These are phyloP conservation scores for Limnothrissa miodon DNA, from an alignment of 2,113 vertebrate genomes.

Conservation along the genomic window DNA sequence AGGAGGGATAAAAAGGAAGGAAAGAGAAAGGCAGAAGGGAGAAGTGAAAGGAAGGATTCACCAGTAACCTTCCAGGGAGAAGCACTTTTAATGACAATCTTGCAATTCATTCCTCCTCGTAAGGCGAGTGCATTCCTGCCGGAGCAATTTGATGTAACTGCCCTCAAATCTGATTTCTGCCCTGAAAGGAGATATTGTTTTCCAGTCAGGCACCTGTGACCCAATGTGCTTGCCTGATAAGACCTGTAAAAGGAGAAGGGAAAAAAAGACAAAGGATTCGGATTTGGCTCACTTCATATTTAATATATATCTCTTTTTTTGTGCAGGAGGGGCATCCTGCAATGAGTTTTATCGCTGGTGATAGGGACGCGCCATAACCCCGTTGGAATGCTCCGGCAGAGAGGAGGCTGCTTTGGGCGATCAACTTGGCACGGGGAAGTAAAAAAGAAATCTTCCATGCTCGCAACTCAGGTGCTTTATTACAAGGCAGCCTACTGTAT, in stretches of 20 bases:
- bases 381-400: background rate
- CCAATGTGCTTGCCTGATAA: constrained; percentile 28
- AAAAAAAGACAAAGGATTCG: constrained; percentile 14
- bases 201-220: constrained; percentile 48
- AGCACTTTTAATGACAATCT: constrained; percentile 39
- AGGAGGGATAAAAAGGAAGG: background rate
- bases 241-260: constrained; percentile 15
- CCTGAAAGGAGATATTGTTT: constrained; percentile 56
- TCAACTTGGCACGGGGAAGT: background rate
- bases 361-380: background rate
- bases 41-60: constrained; percentile 23
- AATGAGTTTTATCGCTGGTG: background rate
- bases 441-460: background rate
- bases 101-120: constrained; percentile 35
- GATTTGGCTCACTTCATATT: background rate
- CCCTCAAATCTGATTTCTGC: constrained; percentile 44
- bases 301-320: constrained; percentile 4
- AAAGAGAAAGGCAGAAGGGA: background rate
- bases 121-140: constrained; percentile 42
- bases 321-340: background rate
- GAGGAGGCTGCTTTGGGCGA: background rate
- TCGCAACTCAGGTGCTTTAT: background rate
- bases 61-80: constrained; percentile 11
- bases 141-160: constrained; percentile 49
- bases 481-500: too few relatives aligned